Evolutionary conservation across 1,140 invertebrate genomes (phyloP).

Genomic region (Heliconius hewitsoni): DNA sequence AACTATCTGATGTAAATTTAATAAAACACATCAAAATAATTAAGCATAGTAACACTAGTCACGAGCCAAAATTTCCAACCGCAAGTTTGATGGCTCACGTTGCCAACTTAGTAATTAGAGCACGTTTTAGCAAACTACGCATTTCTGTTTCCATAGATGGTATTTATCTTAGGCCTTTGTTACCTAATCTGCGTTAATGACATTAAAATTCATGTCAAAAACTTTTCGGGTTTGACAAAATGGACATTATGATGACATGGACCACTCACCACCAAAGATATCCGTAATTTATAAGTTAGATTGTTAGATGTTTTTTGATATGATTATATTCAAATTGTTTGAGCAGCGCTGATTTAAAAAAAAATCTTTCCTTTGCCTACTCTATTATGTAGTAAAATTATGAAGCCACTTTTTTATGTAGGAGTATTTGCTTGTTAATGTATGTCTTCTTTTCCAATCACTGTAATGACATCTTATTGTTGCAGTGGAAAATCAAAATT

Average conservation of each 20-base stretch:
- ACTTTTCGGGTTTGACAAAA: slow-evolving; percentile 11
- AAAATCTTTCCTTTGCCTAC: no score
- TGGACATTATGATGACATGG: not conserved
- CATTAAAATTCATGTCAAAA: slow-evolving; percentile 21
- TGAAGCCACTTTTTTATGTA: no score
- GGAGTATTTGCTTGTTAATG: no score
- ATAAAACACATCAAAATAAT: slow-evolving; percentile 21
- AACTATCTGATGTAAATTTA: slow-evolving; percentile 3
- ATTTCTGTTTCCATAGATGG: slow-evolving; percentile 20
- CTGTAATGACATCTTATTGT: no score
- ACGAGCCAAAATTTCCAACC: slow-evolving; percentile 20
- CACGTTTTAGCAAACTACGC: slow-evolving; percentile 25
- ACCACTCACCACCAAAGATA: not conserved
- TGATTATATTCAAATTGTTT: not conserved
- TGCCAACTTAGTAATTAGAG: slow-evolving; percentile 19
- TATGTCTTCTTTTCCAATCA: no score
- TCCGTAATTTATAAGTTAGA: not conserved
- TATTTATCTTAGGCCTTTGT: slow-evolving; percentile 23
- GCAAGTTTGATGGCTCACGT: slow-evolving; percentile 22
- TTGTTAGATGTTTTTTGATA: no score
- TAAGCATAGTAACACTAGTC: slow-evolving; percentile 16
- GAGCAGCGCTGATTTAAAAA: not conserved
- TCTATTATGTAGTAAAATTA: no score
- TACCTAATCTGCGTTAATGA: slow-evolving; percentile 19
- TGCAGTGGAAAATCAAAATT: no score